Evolutionary conservation across 2,888 invertebrate genomes (phyloP).

Genomic region (Campoletis raptor): DNA sequence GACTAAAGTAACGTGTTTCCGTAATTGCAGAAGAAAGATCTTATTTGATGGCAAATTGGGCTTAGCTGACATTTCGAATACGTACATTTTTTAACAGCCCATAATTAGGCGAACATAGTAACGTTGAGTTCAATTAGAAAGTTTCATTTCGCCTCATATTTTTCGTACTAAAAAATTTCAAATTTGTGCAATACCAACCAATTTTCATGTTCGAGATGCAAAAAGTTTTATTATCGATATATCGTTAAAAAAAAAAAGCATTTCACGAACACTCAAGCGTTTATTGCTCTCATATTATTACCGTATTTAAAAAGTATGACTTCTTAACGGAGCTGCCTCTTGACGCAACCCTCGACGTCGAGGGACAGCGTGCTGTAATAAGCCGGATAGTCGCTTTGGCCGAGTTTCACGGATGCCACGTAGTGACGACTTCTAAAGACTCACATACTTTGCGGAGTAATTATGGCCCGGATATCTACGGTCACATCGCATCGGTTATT

Average conservation of each 20-base stretch:
- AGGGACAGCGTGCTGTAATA: slow-evolving; percentile 16
- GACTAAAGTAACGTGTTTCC: neutral
- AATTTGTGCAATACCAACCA: slow-evolving; percentile 40
- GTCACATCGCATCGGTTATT: slow-evolving; percentile 20
- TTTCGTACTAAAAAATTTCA: neutral
- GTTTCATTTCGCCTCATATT: neutral
- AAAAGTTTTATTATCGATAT: slow-evolving; percentile 24
- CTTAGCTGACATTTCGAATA: neutral
- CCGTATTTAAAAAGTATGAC: neutral
- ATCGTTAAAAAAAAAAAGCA: slow-evolving; percentile 27
- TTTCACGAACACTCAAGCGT: slow-evolving; percentile 4
- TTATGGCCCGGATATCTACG: slow-evolving; percentile 58
- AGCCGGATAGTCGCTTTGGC: slow-evolving; percentile 27
- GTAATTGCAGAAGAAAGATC: neutral
- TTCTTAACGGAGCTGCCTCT: neutral
- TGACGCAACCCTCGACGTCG: slow-evolving; percentile 25
- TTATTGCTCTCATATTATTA: neutral
- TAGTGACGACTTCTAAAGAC: slow-evolving; percentile 20
- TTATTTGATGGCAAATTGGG: neutral
- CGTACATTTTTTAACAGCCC: neutral
- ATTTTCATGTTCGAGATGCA: slow-evolving; percentile 43
- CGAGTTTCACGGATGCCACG: slow-evolving; percentile 49
- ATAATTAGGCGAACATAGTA: neutral
- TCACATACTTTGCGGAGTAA: slow-evolving; percentile 42
- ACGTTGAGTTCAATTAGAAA: slow-evolving; percentile 39